Evolutionary conservation across 1,140 invertebrate genomes (phyloP).

Genomic region (Dinothrombium tinctorium): DNA sequence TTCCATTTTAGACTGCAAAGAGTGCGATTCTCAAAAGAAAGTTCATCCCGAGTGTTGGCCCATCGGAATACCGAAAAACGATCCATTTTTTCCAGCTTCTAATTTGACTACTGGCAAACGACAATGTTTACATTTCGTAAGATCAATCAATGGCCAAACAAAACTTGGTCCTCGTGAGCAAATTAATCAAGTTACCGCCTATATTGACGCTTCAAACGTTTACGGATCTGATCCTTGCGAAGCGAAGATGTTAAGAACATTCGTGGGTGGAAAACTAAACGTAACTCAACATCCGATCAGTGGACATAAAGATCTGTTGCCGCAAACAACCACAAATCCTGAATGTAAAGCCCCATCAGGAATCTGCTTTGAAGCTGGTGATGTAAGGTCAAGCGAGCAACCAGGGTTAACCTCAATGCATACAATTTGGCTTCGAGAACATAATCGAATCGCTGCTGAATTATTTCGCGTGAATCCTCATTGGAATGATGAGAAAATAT

Average conservation of each 20-base stretch:
- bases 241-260: slow-evolving; percentile 37
- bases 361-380: slow-evolving; percentile 57
- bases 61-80: slow-evolving; percentile 28
- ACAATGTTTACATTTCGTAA: slow-evolving; percentile 76
- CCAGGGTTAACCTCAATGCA: slow-evolving; percentile 33
- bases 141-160: slow-evolving; percentile 66
- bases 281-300: slow-evolving; percentile 38
- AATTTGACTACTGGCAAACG: slow-evolving; percentile 51
- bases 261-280: slow-evolving; percentile 46
- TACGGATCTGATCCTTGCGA: slow-evolving; percentile 53
- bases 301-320: slow-evolving; percentile 27
- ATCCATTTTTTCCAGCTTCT: slow-evolving; percentile 31
- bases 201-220: slow-evolving; percentile 33
- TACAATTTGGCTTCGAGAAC: slow-evolving; percentile 41
- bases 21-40: slow-evolving; percentile 42
- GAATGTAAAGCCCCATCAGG: slow-evolving; percentile 62
- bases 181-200: slow-evolving; percentile 37
- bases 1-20: slow-evolving; percentile 40
- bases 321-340: slow-evolving; percentile 37
- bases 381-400: slow-evolving; percentile 36
- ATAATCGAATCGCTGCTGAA: slow-evolving; percentile 68
- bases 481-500: slow-evolving; percentile 49
- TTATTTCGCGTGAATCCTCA: slow-evolving; percentile 41
- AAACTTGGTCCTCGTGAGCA: slow-evolving; percentile 35
- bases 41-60: slow-evolving; percentile 48